These are phyloP conservation scores for Takifugu bimaculatus DNA, from an alignment of 2,113 vertebrate genomes.

Conservation along the genomic window DNA sequence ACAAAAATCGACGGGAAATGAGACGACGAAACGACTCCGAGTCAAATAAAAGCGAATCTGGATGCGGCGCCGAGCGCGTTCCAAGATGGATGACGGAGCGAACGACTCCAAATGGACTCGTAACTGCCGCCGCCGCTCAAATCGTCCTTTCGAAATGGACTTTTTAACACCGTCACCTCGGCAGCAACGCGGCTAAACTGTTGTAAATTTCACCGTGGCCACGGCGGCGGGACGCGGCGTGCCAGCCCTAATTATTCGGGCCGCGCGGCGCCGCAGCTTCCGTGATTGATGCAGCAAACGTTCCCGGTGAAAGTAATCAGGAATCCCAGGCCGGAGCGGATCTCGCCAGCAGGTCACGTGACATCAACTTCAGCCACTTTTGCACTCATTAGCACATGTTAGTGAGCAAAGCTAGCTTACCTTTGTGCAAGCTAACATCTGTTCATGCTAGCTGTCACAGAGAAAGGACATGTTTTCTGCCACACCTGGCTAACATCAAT, in stretches of 20 bases:
- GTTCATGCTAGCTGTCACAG: too few species aligned
- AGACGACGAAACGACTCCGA: conserved; percentile 54
- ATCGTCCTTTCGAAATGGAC: conserved; percentile 24
- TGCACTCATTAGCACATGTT: too few species aligned
- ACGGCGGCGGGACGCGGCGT: neutral
- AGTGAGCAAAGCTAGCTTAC: neutral
- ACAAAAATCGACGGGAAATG: conserved; percentile 33
- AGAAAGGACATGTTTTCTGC: too few species aligned
- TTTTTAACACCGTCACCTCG: conserved; percentile 28
- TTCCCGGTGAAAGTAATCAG: conserved; percentile 17
- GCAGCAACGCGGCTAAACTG: too few species aligned
- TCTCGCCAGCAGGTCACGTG: neutral
- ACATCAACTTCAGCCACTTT: too few species aligned
- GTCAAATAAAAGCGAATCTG: conserved; percentile 6
- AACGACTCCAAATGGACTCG: conserved; percentile 49
- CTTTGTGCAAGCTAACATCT: neutral
- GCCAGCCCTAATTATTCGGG: conserved; percentile 14
- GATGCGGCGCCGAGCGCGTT: conserved; percentile 24
- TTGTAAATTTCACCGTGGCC: neutral
- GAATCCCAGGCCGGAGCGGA: neutral
- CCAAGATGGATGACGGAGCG: conserved; percentile 35
- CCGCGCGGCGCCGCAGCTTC: neutral
- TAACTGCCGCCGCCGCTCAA: conserved; percentile 42
- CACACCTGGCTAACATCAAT: too few species aligned
- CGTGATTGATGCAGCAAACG: neutral